Percentiles rank a stretch among this genome's conserved stretches.
These are phyloP conservation scores for Oryzias curvinotus DNA, from an alignment of 2,113 vertebrate genomes.

Conservation along the genomic window DNA sequence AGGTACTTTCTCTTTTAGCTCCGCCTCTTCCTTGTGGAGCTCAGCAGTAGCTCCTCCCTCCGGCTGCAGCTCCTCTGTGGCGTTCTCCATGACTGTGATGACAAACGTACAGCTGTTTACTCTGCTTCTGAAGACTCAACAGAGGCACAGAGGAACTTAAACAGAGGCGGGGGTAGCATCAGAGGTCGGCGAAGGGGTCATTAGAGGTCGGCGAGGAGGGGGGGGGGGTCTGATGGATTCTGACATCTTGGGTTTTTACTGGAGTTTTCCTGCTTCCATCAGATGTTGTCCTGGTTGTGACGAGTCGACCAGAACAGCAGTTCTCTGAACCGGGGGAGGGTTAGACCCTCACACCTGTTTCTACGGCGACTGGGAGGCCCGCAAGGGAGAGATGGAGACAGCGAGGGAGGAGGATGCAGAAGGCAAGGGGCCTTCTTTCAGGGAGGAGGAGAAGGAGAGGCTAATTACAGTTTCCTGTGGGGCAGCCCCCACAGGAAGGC, in stretches of 20 bases:
- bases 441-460: conserved; percentile 1
- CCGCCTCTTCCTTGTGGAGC: conserved; percentile 20
- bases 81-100: conserved; percentile 59
- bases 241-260: too few relatives aligned
- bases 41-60: conserved; percentile 37
- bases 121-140: too few relatives aligned
- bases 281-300: too few relatives aligned
- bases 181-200: too few relatives aligned
- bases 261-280: too few relatives aligned
- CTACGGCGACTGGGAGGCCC: background rate
- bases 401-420: background rate
- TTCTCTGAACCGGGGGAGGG: conserved; percentile 18
- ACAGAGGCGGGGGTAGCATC: too few relatives aligned
- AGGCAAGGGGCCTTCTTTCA: background rate
- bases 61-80: conserved; percentile 44
- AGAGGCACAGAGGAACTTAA: too few relatives aligned
- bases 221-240: too few relatives aligned
- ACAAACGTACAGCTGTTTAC: background rate
- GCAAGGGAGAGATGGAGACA: background rate
- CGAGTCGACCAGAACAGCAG: too few relatives aligned
- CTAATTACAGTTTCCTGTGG: conserved; percentile 65
- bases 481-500: conserved; percentile 68
- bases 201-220: too few relatives aligned
- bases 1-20: conserved; percentile 28
- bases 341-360: conserved; percentile 26